phyloP scores from a whole-genome alignment of 2,888 invertebrate species.

The Coleophora flavipennella region DNA sequence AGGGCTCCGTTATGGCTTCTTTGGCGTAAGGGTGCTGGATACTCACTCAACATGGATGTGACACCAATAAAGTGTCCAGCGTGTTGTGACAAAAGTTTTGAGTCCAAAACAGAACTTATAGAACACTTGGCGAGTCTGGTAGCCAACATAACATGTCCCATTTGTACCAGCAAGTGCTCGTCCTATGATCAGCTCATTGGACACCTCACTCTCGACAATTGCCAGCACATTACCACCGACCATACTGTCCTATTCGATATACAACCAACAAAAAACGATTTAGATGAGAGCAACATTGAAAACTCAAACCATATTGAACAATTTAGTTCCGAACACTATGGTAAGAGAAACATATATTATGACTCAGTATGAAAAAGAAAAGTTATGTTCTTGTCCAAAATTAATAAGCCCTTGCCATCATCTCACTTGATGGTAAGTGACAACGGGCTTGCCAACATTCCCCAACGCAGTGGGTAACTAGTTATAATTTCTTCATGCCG shows the following conservation, averaged over 20 bases:
- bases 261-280: neutral
- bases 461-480: no score
- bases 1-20: no score
- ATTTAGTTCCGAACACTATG: neutral
- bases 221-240: conserved; percentile 17
- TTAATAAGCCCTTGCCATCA: no score
- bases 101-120: conserved; percentile 67
- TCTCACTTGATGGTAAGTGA: no score
- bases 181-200: conserved; percentile 69
- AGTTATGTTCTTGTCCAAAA: no score
- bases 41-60: conserved; percentile 59
- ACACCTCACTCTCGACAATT: conserved; percentile 65
- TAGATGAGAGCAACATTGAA: conserved; percentile 10
- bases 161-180: conserved; percentile 68
- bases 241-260: neutral
- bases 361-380: no score
- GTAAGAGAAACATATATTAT: neutral
- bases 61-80: conserved; percentile 71
- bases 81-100: conserved; percentile 76
- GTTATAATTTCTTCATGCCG: no score
- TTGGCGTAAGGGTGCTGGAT: neutral
- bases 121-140: conserved; percentile 62
- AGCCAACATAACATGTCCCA: conserved; percentile 72
- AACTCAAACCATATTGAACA: conserved; percentile 1
- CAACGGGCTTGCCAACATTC: no score